Evolutionary conservation across 1,140 invertebrate genomes (phyloP).

Genomic region (Grapholita molesta): DNA sequence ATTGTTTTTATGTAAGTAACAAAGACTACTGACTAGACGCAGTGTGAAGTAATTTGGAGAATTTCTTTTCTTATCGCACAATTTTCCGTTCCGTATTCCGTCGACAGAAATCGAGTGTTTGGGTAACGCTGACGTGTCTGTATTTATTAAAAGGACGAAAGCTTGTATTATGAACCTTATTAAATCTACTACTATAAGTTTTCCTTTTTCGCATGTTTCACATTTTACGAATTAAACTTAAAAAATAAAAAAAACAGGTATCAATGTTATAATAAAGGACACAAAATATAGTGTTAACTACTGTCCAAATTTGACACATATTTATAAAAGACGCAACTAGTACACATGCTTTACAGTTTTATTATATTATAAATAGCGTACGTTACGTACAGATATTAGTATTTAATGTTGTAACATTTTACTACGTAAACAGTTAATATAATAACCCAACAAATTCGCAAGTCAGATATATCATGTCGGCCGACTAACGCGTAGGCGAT

Average conservation of each 20-base stretch:
- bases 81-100: not conserved
- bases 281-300: too few relatives aligned
- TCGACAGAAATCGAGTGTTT: not conserved
- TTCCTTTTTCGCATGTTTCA: too few relatives aligned
- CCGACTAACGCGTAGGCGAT: slow-evolving; percentile 22
- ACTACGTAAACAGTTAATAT: not conserved
- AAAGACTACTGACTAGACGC: not conserved
- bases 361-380: too few relatives aligned
- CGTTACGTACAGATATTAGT: too few relatives aligned
- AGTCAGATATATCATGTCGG: not conserved
- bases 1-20: slow-evolving; percentile 6
- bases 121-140: not conserved
- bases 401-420: too few relatives aligned
- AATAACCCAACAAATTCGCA: not conserved
- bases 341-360: too few relatives aligned
- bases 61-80: not conserved
- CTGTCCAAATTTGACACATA: too few relatives aligned
- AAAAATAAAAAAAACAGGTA: too few relatives aligned
- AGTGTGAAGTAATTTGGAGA: not conserved
- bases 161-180: not conserved
- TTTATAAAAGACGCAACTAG: too few relatives aligned
- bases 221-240: too few relatives aligned
- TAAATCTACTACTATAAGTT: not conserved
- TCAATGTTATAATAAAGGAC: too few relatives aligned
- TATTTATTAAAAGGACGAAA: not conserved